A percentile compares a stretch with the other conserved stretches of the same genome.
These are phyloP conservation scores for Ommatoiulus sabulosus DNA, from an alignment of 2,888 invertebrate species.

Conservation along the genomic window DNA sequence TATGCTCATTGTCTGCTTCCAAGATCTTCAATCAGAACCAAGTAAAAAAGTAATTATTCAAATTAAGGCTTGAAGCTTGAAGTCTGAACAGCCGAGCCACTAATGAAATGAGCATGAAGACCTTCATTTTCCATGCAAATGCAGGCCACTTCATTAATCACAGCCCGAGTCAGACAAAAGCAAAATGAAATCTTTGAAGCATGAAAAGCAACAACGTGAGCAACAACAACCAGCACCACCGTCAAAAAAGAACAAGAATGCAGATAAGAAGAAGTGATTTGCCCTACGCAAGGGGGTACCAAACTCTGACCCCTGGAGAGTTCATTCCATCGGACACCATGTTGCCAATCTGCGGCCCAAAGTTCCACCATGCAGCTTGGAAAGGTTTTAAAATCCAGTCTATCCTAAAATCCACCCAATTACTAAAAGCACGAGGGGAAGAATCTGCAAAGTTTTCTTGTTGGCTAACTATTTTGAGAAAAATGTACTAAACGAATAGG, in stretches of 20 bases:
- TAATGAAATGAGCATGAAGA: background rate
- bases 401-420: background rate
- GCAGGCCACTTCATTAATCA: constrained; percentile 21
- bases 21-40: background rate
- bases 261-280: constrained; percentile 40
- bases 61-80: background rate
- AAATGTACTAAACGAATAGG: background rate
- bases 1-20: background rate
- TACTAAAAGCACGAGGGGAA: background rate
- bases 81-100: background rate
- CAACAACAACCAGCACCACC: background rate
- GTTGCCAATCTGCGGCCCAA: background rate
- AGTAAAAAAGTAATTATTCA: background rate
- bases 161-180: background rate
- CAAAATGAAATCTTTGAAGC: constrained; percentile 31
- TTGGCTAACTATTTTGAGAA: background rate
- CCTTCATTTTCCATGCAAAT: constrained; percentile 37
- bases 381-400: background rate
- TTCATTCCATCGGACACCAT: background rate
- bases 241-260: background rate
- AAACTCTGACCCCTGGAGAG: constrained; percentile 13
- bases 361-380: background rate
- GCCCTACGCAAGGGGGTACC: background rate
- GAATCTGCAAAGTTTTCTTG: background rate
- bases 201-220: constrained; percentile 21